Evolutionary conservation across 2,113 vertebrate genomes (phyloP).

Genomic region (Indicator indicator): DNA sequence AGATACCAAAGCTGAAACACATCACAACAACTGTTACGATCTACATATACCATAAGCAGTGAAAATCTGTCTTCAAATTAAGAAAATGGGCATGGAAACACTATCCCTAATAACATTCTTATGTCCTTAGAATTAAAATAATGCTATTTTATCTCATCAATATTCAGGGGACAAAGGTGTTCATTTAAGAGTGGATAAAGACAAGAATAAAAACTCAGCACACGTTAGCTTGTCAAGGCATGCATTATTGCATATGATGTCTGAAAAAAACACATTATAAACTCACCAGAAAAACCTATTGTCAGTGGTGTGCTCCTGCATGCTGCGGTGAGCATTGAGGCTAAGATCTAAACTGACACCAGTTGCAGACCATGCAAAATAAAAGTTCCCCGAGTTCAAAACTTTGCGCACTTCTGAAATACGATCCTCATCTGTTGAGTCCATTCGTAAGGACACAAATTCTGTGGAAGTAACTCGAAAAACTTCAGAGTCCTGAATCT

Average conservation of each 20-base stretch:
- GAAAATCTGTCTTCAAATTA: background rate
- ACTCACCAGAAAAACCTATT: slow-evolving; percentile 98
- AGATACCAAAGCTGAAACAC: background rate
- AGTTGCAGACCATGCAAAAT: slow-evolving; percentile 93
- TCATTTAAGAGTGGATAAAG: background rate
- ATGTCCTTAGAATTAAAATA: background rate
- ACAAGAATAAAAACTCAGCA: background rate
- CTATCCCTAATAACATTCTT: background rate
- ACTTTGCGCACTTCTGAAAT: slow-evolving; percentile 94
- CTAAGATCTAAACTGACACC: slow-evolving; percentile 93
- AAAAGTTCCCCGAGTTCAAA: slow-evolving; percentile 95
- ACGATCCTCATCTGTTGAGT: slow-evolving; percentile 90
- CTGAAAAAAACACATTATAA: background rate
- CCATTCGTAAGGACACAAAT: slow-evolving; percentile 88
- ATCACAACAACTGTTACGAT: background rate
- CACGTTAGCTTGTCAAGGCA: background rate
- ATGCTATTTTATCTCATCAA: background rate
- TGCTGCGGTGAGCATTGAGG: slow-evolving; percentile 92
- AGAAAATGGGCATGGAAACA: background rate
- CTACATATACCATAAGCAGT: background rate
- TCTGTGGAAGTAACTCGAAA: slow-evolving; percentile 97
- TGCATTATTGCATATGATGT: accelerated
- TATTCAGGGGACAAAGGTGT: background rate
- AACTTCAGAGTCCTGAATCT: slow-evolving; percentile 97
- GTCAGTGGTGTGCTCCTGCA: slow-evolving; percentile 91